Percentiles rank a stretch among this genome's conserved stretches.
These are phyloP conservation scores for Ceraclea dissimilis DNA, from an alignment of 2,888 invertebrate species.

Conservation along the genomic window DNA sequence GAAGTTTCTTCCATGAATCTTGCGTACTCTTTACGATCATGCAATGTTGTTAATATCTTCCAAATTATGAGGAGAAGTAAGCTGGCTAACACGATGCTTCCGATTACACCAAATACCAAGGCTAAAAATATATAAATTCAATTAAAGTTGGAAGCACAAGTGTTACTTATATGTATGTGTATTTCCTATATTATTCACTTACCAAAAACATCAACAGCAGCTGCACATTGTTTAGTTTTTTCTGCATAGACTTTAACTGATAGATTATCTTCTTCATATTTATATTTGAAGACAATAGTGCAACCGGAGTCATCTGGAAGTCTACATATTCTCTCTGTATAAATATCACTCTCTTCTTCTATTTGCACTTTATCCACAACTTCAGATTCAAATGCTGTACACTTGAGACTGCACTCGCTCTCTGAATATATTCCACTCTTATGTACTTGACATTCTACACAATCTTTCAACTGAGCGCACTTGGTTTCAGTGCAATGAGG, in stretches of 20 bases:
- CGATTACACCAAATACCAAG: conserved; percentile 62
- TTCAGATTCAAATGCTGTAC: conserved; percentile 31
- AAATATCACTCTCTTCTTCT: conserved; percentile 28
- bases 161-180: too few relatives aligned
- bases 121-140: conserved; percentile 42
- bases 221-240: conserved; percentile 38
- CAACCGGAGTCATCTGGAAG: conserved; percentile 37
- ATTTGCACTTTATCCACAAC: conserved; percentile 32
- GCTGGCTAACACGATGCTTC: conserved; percentile 64
- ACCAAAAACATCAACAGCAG: conserved; percentile 21
- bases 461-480: conserved; percentile 61
- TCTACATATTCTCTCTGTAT: conserved; percentile 34
- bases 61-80: conserved; percentile 62
- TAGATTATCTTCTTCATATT: conserved; percentile 32
- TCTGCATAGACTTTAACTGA: conserved; percentile 36
- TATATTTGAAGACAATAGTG: conserved; percentile 40
- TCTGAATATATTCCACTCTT: conserved; percentile 33
- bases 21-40: conserved; percentile 68
- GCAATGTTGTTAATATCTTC: conserved; percentile 65
- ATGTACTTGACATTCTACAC: conserved; percentile 61
- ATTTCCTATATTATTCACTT: neutral
- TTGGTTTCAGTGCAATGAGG: conserved; percentile 57
- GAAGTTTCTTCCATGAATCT: conserved; percentile 62
- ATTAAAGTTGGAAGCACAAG: neutral
- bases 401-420: conserved; percentile 30